phyloP scores from a whole-genome alignment of 2,113 vertebrate species.

The Mobula birostris region DNA sequence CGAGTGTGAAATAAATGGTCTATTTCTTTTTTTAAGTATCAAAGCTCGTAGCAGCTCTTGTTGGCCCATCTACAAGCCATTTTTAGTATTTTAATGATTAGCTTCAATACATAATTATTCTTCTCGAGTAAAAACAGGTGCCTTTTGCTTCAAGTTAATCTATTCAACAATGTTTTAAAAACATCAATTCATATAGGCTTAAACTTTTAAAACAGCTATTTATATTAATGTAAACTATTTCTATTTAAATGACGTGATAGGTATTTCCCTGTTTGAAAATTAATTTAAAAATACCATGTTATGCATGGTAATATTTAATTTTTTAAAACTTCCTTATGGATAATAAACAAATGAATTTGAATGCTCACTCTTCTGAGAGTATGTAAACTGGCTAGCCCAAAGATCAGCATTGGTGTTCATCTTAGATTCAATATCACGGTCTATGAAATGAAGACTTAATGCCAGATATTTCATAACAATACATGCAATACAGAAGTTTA shows the following conservation, averaged over 20 bases:
- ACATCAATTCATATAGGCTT: neutral
- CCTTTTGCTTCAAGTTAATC: neutral
- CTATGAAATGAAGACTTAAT: too few species aligned
- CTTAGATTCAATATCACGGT: neutral
- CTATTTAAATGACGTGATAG: neutral
- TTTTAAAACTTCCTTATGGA: neutral
- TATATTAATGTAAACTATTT: constrained; percentile 12
- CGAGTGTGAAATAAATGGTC: neutral
- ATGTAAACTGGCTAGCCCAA: neutral
- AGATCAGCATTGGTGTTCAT: neutral
- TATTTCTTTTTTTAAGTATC: neutral
- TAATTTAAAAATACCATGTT: constrained; percentile 7
- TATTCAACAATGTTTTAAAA: constrained; percentile 17
- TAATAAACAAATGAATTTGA: neutral
- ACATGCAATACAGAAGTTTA: neutral
- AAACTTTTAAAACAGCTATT: neutral
- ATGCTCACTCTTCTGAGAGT: neutral
- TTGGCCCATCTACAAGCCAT: neutral
- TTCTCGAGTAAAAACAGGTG: constrained; percentile 30
- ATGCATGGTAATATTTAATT: neutral
- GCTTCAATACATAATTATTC: constrained; percentile 7
- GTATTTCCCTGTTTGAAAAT: neutral
- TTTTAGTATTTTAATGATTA: neutral
- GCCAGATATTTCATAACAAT: too few species aligned
- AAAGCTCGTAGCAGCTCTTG: neutral